Base-by-base conservation (phyloP, 2,888 invertebrate genomes). In the Plemyria rubiginata region DNA sequence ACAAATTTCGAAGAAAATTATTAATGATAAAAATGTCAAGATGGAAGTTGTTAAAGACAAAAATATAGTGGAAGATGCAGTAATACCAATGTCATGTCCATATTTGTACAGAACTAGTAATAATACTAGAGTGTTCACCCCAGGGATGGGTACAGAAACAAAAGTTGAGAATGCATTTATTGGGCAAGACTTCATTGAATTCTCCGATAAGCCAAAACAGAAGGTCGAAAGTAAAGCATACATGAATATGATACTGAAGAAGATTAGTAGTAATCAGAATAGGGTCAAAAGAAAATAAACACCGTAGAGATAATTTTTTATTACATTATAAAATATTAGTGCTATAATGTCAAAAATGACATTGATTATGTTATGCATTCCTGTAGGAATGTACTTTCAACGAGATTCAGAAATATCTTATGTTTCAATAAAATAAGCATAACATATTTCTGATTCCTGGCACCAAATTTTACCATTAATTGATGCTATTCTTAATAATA, bases 331-430 rank as follows among this genome's bases (percentile, higher is more conserved):
- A 80, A 78, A 79, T 80, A 81, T 76, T 82, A 84, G 75, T 79
- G 71, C 80, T 84, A 86, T 77, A 76, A 88, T 90, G 90, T 91
- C 90, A 85, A 88, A 88, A 90, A 86, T 85, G 87, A 90, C 89
- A 88, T 80, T 71, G 73, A 79, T 78, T 79, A 78, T 83, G 70
- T 80, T 82, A 81, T 71, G 76, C 85, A 90, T 87, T 87, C 87
- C 87, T 73, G 70, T 54, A 74, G 84, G 86, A 90, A 90, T 87
- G 82, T 81, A 68, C 70, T 66, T 73, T 32, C 71, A 67, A 62
- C 74, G 80, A 79, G 75, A 80, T 77, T 79, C 74, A 77, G 78
- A 81, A 79, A 78, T 80, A 79, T 73, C 72, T 62, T 63, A 57
- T 75, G 66, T 60, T 57, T 51, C 70, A 54, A 28, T 70, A 66